These are phyloP conservation scores for Notarius quadriscutis DNA, from an alignment of 2,113 vertebrate genomes.

Conservation along the genomic window DNA sequence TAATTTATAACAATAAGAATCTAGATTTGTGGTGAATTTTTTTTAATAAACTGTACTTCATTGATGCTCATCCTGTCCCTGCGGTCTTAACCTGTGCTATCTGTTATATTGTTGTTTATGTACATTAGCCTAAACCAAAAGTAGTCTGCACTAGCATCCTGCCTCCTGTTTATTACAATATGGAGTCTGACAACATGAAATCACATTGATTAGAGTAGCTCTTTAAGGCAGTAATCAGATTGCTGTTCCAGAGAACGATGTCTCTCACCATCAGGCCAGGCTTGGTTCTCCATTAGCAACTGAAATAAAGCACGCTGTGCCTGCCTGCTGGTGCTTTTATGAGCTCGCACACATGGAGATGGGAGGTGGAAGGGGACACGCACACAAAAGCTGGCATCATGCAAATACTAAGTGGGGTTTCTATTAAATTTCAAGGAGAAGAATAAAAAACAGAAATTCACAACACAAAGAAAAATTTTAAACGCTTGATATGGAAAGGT, in stretches of 20 bases:
- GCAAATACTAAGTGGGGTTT: not conserved
- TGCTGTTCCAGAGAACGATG: slow-evolving; percentile 49
- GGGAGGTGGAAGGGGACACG: slow-evolving; percentile 17
- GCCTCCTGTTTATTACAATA: slow-evolving; percentile 15
- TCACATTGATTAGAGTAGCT: slow-evolving; percentile 48
- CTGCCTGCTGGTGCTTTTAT: slow-evolving; percentile 62
- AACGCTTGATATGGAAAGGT: not conserved
- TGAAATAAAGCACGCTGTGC: slow-evolving; percentile 53
- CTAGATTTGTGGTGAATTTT: not conserved
- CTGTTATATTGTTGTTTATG: not conserved
- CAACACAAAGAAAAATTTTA: not conserved
- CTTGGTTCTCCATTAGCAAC: slow-evolving; percentile 61
- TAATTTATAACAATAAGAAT: not conserved
- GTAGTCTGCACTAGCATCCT: not conserved
- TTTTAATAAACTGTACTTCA: not conserved
- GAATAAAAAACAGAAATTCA: not conserved
- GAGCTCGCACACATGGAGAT: slow-evolving; percentile 54
- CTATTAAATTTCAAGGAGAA: not conserved
- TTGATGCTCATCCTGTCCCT: not conserved
- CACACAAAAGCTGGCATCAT: not conserved
- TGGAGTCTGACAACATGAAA: slow-evolving; percentile 37
- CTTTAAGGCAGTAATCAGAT: slow-evolving; percentile 54
- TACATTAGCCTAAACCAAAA: not conserved
- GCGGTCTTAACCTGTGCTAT: not conserved
- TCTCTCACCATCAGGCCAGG: slow-evolving; percentile 60